phyloP scores from a whole-genome alignment of 2,797 vertebrate genomes.

The Labeo calbasu region DNA sequence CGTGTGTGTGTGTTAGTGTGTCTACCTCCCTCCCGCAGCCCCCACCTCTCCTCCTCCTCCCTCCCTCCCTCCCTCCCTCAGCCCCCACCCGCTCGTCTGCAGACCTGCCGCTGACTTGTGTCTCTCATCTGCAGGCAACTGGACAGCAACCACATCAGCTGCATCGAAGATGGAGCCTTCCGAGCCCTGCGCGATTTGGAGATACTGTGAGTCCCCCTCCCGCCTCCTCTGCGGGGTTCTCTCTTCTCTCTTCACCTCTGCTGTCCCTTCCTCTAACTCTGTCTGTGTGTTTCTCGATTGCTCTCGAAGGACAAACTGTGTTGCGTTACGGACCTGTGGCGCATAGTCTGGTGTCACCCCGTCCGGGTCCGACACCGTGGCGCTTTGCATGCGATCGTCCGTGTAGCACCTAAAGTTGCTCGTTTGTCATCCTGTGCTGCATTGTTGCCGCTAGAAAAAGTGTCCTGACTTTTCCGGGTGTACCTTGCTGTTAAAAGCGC shows the following conservation, averaged over 20 bases:
- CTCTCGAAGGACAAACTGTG: constrained; percentile 60
- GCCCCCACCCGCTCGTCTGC: constrained; percentile 61
- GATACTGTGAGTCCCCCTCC: constrained; percentile 89
- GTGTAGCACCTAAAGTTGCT: constrained; percentile 59
- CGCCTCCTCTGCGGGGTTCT: constrained; percentile 37
- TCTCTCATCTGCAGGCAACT: constrained; percentile 66
- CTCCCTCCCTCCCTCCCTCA: constrained; percentile 50
- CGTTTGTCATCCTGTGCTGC: constrained; percentile 60
- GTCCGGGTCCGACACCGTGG: constrained; percentile 28
- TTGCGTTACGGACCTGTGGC: constrained; percentile 49
- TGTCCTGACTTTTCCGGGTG: constrained; percentile 46
- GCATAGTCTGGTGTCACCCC: constrained; percentile 44
- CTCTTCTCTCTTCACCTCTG: constrained; percentile 40
- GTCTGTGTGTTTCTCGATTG: constrained; percentile 33
- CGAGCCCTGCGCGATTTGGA: constrained; percentile 98
- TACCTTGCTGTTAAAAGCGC: constrained; percentile 11
- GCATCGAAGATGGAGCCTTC: constrained; percentile 99
- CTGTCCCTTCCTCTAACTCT: constrained; percentile 26
- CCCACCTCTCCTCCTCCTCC: constrained; percentile 43
- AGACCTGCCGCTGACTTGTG: constrained; percentile 61
- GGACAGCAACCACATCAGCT: constrained; percentile 99
- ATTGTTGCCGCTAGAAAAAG: constrained; percentile 49
- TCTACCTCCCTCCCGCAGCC: constrained; percentile 41
- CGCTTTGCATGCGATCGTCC: constrained; percentile 34
- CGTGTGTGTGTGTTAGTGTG: constrained; percentile 67